phyloP scores from a whole-genome alignment of 2,888 invertebrate genomes.

The Coremacera marginata region DNA sequence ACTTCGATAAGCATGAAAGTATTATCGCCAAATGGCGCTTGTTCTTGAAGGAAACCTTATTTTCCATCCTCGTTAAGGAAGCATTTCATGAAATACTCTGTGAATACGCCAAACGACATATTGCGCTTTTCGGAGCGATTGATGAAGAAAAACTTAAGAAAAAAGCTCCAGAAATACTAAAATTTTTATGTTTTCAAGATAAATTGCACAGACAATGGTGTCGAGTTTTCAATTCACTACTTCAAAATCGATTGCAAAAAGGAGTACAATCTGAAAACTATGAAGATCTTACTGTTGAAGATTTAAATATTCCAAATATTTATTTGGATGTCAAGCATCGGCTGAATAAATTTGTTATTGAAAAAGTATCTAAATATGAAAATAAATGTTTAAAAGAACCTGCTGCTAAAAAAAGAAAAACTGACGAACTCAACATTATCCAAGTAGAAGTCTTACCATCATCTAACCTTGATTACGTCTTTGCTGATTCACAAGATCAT shows the following conservation, averaged over 20 bases:
- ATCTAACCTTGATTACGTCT: neutral
- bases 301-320: conserved; percentile 11
- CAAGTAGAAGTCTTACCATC: neutral
- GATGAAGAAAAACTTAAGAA: neutral
- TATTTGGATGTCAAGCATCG: conserved; percentile 11
- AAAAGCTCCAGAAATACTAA: neutral
- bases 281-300: neutral
- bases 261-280: neutral
- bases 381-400: neutral
- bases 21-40: conserved; percentile 26
- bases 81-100: conserved; percentile 34
- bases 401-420: neutral
- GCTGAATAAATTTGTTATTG: conserved; percentile 26
- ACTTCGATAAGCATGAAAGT: neutral
- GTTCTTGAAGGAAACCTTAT: conserved; percentile 1
- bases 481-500: neutral
- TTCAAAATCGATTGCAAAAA: conserved; percentile 10
- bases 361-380: neutral
- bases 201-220: conserved; percentile 8
- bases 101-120: conserved; percentile 33
- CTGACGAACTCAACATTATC: neutral
- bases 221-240: neutral
- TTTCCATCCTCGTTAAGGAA: conserved; percentile 5
- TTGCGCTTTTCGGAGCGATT: neutral
- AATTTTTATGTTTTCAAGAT: neutral